phyloP scores from a whole-genome alignment of 2,113 vertebrate species.

The Blennius ocellaris region DNA sequence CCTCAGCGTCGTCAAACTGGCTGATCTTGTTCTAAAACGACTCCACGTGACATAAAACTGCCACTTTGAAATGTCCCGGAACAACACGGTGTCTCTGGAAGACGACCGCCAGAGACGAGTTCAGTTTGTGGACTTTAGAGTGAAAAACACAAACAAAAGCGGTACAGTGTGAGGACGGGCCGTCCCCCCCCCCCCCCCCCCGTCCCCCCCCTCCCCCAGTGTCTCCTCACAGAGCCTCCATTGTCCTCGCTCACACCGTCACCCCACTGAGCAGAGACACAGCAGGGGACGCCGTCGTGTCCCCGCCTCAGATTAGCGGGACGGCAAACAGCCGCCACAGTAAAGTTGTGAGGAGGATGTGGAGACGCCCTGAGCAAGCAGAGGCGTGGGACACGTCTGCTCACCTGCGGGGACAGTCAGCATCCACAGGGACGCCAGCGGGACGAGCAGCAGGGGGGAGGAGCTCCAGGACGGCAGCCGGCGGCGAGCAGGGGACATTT shows the following conservation, averaged over 20 bases:
- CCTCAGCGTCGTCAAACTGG: too few relatives aligned
- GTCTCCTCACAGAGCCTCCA: slow-evolving; percentile 62
- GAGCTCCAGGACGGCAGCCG: slow-evolving; percentile 66
- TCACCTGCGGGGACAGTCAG: slow-evolving; percentile 75
- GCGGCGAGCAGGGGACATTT: slow-evolving; percentile 75
- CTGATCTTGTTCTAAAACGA: too few relatives aligned
- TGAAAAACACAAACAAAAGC: too few relatives aligned
- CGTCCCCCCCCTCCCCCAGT: slow-evolving; percentile 24
- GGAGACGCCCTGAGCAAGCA: slow-evolving; percentile 64
- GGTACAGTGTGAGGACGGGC: slow-evolving; percentile 51
- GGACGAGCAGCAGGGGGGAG: slow-evolving; percentile 66
- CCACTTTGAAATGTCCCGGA: too few relatives aligned
- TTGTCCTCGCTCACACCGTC: slow-evolving; percentile 70
- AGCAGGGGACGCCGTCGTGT: slow-evolving; percentile 2
- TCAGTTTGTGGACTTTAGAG: too few relatives aligned
- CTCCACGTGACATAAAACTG: too few relatives aligned
- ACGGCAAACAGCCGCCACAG: slow-evolving; percentile 27
- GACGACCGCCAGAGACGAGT: too few relatives aligned
- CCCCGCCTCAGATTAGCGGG: slow-evolving; percentile 9
- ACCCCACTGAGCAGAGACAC: slow-evolving; percentile 44
- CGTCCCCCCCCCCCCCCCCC: slow-evolving; percentile 35
- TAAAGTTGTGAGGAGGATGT: slow-evolving; percentile 8
- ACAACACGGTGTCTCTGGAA: too few relatives aligned
- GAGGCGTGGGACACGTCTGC: slow-evolving; percentile 22
- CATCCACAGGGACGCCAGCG: slow-evolving; percentile 75